These are phyloP conservation scores for Chondrilla cf. caribensis DNA, from an alignment of 37 sponge, comb jelly and placozoan species.

Conservation along the genomic window DNA sequence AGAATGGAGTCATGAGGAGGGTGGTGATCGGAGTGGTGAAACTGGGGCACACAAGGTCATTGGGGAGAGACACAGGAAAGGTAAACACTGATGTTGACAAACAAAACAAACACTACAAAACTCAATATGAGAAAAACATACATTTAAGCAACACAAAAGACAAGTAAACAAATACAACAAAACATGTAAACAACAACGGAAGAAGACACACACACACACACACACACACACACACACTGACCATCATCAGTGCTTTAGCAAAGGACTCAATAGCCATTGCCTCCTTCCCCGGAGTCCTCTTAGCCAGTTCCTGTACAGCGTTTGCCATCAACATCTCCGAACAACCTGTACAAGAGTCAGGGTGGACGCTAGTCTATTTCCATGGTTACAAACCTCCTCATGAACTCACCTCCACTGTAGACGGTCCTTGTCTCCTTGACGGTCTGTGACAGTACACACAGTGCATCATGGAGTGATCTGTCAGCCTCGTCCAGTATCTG, in stretches of 20 bases:
- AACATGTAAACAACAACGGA: background rate
- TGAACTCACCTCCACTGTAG: constrained; percentile 86
- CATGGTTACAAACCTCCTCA: background rate
- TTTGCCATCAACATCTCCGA: constrained; percentile 97
- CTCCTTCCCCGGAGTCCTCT: constrained; percentile 93
- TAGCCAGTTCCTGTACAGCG: constrained; percentile 87
- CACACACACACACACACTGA: constrained; percentile 9
- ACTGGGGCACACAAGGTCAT: too few relatives aligned
- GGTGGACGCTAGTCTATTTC: background rate
- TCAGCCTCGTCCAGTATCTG: constrained; percentile 98
- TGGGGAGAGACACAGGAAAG: background rate
- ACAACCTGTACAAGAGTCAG: constrained; percentile 52
- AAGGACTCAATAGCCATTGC: constrained; percentile 94
- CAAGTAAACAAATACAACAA: background rate
- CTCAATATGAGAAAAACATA: background rate
- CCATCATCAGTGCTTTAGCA: constrained; percentile 86
- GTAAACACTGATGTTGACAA: too few relatives aligned
- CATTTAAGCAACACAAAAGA: background rate
- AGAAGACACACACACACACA: too few relatives aligned
- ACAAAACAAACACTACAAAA: too few relatives aligned
- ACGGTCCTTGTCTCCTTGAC: constrained; percentile 91
- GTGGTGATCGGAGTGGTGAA: too few relatives aligned
- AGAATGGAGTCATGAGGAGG: background rate
- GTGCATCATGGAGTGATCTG: constrained; percentile 96
- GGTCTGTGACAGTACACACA: constrained; percentile 94